Evolutionary conservation across 2,113 vertebrate genomes (phyloP).

Genomic region (Micronycteris hirsuta): DNA sequence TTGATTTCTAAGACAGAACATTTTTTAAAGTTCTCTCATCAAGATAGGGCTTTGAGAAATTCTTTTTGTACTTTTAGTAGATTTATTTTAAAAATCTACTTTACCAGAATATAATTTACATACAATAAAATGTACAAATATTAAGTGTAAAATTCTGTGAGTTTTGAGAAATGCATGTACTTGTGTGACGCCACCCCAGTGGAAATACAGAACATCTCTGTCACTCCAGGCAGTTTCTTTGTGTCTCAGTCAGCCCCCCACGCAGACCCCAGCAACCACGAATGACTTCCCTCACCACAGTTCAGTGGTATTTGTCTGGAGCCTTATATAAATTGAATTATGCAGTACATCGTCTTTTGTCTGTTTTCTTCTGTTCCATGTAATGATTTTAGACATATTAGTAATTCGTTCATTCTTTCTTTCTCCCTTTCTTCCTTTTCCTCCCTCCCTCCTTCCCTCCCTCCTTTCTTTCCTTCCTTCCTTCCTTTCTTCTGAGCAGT

Average conservation of each 20-base stretch:
- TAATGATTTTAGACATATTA: constrained; percentile 2
- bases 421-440: no score
- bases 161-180: neutral
- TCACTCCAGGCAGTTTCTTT: neutral
- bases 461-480: constrained; percentile 12
- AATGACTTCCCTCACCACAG: neutral
- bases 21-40: neutral
- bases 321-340: neutral
- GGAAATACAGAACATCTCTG: neutral
- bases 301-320: neutral
- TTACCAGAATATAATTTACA: neutral
- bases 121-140: neutral
- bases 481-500: neutral
- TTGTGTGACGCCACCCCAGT: neutral
- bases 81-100: neutral
- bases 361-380: neutral
- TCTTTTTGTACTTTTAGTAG: neutral
- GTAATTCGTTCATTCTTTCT: neutral
- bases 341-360: neutral
- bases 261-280: neutral
- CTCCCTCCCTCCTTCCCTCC: neutral
- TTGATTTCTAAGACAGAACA: neutral
- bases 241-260: neutral
- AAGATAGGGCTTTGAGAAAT: neutral
- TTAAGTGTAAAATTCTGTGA: neutral